phyloP scores from a whole-genome alignment of 2,113 vertebrate genomes.

The Ramphastos sulfuratus region DNA sequence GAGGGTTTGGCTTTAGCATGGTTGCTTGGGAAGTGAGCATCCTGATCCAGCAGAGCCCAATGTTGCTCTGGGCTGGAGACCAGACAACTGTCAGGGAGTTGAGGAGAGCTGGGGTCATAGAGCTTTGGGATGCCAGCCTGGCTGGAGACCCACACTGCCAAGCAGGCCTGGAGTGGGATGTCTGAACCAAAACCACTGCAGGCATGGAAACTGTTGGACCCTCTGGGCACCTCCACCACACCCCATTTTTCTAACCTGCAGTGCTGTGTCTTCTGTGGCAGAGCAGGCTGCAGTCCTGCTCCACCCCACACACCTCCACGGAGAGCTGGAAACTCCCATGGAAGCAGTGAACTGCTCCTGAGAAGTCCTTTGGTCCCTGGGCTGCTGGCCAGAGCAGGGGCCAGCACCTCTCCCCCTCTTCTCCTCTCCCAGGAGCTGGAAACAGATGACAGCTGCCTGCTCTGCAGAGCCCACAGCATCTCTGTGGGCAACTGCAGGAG shows the following conservation, averaged over 20 bases:
- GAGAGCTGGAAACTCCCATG: background rate
- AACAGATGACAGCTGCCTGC: background rate
- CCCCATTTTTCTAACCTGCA: background rate
- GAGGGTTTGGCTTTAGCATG: background rate
- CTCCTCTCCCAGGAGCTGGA: background rate
- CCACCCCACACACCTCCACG: background rate
- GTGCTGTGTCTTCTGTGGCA: background rate
- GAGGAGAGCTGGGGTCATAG: background rate
- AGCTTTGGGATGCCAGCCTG: background rate
- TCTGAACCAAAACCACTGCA: background rate
- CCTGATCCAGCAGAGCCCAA: background rate
- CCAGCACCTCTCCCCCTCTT: background rate
- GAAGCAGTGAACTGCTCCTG: background rate
- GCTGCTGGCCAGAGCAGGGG: background rate
- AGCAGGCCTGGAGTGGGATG: background rate
- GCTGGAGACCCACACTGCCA: background rate
- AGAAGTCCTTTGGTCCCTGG: background rate
- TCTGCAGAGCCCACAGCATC: background rate
- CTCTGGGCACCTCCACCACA: background rate
- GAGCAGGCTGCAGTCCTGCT: background rate
- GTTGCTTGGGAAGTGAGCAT: background rate
- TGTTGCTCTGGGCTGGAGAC: background rate
- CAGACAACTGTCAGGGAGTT: background rate
- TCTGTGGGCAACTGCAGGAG: accelerated
- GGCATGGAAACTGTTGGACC: background rate